These are phyloP conservation scores for Alectoris magna DNA, from an alignment of 2,797 vertebrate species.

Conservation along the genomic window DNA sequence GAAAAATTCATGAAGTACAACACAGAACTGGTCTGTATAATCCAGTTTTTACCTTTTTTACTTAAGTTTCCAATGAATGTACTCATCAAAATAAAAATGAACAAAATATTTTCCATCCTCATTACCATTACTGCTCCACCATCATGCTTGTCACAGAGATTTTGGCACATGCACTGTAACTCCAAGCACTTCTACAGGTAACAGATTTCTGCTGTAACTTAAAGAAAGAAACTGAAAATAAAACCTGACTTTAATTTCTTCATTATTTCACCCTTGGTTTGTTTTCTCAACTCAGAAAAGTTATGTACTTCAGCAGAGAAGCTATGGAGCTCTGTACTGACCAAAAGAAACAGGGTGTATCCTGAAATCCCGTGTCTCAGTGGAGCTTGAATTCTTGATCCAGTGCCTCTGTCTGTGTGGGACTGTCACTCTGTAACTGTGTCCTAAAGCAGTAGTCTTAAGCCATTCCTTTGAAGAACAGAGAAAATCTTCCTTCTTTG, in stretches of 20 bases:
- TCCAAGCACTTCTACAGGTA: not conserved
- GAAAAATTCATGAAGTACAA: not conserved
- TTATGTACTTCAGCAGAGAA: not conserved
- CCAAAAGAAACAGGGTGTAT: not conserved
- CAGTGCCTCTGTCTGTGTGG: not conserved
- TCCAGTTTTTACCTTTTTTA: not conserved
- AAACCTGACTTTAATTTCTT: not conserved
- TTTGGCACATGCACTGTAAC: not conserved
- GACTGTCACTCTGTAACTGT: not conserved
- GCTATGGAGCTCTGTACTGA: fast-evolving
- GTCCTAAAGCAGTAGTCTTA: not conserved
- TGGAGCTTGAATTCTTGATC: not conserved
- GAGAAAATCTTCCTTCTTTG: not conserved
- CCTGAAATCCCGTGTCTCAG: not conserved
- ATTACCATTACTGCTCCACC: not conserved
- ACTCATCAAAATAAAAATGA: not conserved
- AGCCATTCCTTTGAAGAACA: not conserved
- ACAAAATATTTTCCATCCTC: not conserved
- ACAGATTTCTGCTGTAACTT: not conserved
- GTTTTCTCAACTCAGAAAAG: not conserved
- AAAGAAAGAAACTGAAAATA: not conserved
- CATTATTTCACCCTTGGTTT: not conserved
- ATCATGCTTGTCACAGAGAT: not conserved
- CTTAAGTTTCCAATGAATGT: not conserved
- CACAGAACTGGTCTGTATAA: not conserved